phyloP scores from a whole-genome alignment of 2,888 invertebrate genomes.

The Hydraecia micacea region DNA sequence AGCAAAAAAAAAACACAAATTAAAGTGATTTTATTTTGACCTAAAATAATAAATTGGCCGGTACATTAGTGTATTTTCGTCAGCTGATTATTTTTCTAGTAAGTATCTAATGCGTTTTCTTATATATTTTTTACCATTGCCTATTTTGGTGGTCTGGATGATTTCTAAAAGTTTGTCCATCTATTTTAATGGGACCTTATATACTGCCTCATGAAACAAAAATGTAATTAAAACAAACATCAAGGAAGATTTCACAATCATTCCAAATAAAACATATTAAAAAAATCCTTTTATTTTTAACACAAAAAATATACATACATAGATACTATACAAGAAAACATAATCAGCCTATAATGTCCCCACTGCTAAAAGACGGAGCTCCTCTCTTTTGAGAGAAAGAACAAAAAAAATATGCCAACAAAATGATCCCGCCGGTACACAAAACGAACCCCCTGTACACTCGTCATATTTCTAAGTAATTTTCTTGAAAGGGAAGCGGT shows the following conservation, averaged over 20 bases:
- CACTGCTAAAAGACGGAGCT: not conserved
- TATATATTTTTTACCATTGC: no score
- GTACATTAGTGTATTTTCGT: no score
- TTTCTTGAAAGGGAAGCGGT: constrained; percentile 72
- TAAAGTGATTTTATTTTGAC: no score
- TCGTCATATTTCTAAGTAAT: constrained; percentile 71
- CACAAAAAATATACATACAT: not conserved
- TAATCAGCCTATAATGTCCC: not conserved
- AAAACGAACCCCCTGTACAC: constrained; percentile 57
- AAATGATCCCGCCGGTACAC: not conserved
- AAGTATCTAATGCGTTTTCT: no score
- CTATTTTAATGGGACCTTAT: no score
- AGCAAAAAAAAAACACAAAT: no score
- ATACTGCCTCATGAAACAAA: not conserved
- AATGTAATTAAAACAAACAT: not conserved
- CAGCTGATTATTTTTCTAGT: no score
- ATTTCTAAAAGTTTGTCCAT: no score
- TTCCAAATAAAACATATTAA: not conserved
- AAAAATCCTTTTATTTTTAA: not conserved
- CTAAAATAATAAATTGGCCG: no score
- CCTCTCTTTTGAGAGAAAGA: not conserved
- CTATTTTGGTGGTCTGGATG: no score
- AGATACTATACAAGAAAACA: not conserved
- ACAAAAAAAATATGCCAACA: not conserved
- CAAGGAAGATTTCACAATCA: not conserved